phyloP scores from a whole-genome alignment of 2,888 invertebrate species.

The Azorinus chamasolen region DNA sequence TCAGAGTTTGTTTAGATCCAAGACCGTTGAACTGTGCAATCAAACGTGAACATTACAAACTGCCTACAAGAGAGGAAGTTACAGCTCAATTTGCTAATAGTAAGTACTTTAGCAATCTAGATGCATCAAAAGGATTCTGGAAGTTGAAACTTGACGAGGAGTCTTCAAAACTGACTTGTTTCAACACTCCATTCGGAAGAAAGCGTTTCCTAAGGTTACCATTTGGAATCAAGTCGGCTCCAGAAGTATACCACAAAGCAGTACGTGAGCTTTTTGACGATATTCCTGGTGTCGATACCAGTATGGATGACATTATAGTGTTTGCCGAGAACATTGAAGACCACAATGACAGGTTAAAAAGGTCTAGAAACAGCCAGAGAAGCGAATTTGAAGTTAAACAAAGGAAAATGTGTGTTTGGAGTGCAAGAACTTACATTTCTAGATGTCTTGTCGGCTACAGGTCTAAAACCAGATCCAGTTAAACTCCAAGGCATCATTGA shows the following conservation, averaged over 20 bases:
- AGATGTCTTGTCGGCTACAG: constrained; percentile 13
- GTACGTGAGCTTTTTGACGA: constrained; percentile 49
- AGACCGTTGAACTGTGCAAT: no score
- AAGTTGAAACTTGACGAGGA: constrained; percentile 51
- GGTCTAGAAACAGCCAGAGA: constrained; percentile 19
- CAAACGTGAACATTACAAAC: constrained; percentile 49
- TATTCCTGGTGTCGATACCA: constrained; percentile 15
- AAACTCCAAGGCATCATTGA: constrained; percentile 41
- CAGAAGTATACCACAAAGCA: constrained; percentile 51
- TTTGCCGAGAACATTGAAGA: no score
- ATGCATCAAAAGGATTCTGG: constrained; percentile 54
- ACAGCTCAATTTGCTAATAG: constrained; percentile 43
- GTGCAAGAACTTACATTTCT: constrained; percentile 10
- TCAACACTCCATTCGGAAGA: constrained; percentile 50
- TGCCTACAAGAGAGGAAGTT: constrained; percentile 54
- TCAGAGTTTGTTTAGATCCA: constrained; percentile 34
- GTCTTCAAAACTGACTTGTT: constrained; percentile 44
- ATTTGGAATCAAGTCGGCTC: neutral
- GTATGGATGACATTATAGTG: no score
- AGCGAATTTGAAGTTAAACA: constrained; percentile 34
- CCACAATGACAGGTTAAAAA: no score
- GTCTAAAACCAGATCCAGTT: constrained; percentile 23
- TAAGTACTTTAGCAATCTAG: constrained; percentile 46
- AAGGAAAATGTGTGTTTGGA: constrained; percentile 29
- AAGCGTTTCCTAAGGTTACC: constrained; percentile 18